phyloP scores from a whole-genome alignment of 2,113 vertebrate species.

The Todiramphus chloris region DNA sequence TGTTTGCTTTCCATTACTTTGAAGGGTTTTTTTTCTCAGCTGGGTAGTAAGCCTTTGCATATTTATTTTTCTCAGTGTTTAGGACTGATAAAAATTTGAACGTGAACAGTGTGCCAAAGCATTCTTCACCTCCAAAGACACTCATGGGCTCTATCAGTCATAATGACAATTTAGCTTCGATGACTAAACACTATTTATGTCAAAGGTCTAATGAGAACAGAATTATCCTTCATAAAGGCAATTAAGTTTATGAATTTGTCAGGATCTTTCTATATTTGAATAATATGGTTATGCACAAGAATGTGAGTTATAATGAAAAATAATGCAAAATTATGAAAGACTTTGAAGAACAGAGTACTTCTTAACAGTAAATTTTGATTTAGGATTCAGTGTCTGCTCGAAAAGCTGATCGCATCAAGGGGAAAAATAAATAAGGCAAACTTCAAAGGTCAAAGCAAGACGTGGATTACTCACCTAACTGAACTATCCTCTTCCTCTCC shows the following conservation, averaged over 20 bases:
- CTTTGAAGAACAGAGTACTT: neutral
- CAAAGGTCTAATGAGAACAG: constrained; percentile 27
- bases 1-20: neutral
- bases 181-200: neutral
- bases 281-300: neutral
- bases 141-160: neutral
- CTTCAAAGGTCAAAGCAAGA: neutral
- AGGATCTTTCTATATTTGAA: neutral
- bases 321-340: neutral
- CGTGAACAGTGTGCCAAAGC: neutral
- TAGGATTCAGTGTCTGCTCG: neutral
- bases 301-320: neutral
- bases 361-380: neutral
- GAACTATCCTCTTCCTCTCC: neutral
- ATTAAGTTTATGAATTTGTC: neutral
- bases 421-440: neutral
- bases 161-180: neutral
- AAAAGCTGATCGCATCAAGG: neutral
- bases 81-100: neutral
- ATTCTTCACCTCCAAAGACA: constrained; percentile 12
- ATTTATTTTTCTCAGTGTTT: constrained; percentile 8
- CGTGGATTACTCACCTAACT: neutral
- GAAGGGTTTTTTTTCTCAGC: neutral
- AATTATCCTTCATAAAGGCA: neutral
- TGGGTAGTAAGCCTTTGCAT: neutral